Evolutionary conservation across 30 jellyfish, hydroid and myxozoan species (phyloP).

Genomic region (Aurelia aurita complex sp. Pacific): DNA sequence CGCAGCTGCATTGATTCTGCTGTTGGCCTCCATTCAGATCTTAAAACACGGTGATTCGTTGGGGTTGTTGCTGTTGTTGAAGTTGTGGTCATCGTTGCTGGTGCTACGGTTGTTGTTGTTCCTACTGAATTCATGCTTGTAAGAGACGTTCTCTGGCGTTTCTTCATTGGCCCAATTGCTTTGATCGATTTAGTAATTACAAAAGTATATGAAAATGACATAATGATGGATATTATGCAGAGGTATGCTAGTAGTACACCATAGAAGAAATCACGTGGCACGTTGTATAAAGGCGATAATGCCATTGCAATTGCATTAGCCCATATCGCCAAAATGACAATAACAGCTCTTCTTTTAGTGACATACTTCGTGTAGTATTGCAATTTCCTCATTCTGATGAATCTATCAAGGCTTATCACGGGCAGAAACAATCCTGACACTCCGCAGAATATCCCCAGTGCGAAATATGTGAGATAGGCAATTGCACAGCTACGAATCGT

Average conservation of each 20-base stretch:
- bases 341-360: constrained; percentile 37
- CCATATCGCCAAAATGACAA: constrained; percentile 39
- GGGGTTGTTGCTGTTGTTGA: not conserved
- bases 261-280: constrained; percentile 29
- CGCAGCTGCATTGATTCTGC: constrained; percentile 52
- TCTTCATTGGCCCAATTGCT: not conserved
- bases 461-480: not conserved
- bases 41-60: not conserved
- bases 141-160: not conserved
- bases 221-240: constrained; percentile 4
- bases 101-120: too few species aligned
- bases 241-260: constrained; percentile 30
- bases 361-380: constrained; percentile 54
- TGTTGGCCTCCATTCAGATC: not conserved
- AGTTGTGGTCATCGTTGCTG: not conserved
- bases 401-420: constrained; percentile 58
- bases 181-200: constrained; percentile 15
- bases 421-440: constrained; percentile 65
- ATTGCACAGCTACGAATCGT: not conserved
- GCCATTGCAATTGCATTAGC: constrained; percentile 39
- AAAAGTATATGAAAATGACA: constrained; percentile 33
- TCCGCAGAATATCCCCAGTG: constrained; percentile 52
- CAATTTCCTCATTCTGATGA: constrained; percentile 59
- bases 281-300: constrained; percentile 40
- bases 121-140: not conserved